These are phyloP conservation scores for Coptodon bakossiorum DNA, from an alignment of 2,113 vertebrate species.

Conservation along the genomic window DNA sequence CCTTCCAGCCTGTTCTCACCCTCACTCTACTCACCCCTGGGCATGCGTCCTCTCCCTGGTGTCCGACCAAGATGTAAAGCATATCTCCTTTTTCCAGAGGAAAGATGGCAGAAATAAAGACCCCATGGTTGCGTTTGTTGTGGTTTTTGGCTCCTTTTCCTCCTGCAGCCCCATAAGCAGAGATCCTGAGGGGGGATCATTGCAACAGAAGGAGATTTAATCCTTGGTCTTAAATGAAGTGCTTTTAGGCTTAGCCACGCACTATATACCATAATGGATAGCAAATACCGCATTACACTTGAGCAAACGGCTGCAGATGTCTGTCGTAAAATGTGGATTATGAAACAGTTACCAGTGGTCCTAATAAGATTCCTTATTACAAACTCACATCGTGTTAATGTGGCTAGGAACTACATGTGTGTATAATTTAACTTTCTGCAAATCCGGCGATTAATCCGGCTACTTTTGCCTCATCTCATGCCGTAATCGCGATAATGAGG, in stretches of 20 bases:
- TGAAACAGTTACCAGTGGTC: background rate
- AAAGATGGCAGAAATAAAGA: slow-evolving; percentile 85
- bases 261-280: background rate
- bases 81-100: slow-evolving; percentile 78
- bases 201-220: background rate
- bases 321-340: background rate
- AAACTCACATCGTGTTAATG: background rate
- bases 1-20: background rate
- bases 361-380: background rate
- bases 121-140: slow-evolving; percentile 81
- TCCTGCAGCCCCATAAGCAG: slow-evolving; percentile 84
- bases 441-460: background rate
- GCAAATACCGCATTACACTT: background rate
- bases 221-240: background rate
- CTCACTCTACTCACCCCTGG: slow-evolving; percentile 76
- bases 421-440: background rate
- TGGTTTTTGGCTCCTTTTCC: slow-evolving; percentile 88
- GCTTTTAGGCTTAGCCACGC: background rate
- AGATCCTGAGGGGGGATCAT: slow-evolving; percentile 72
- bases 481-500: background rate
- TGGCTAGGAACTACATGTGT: background rate
- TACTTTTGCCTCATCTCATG: background rate
- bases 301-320: background rate
- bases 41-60: slow-evolving; percentile 87
- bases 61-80: slow-evolving; percentile 85